A percentile compares a stretch with the other conserved stretches of the same genome.
These are phyloP conservation scores for Belgica antarctica DNA, from an alignment of 2,888 invertebrate species.

Conservation along the genomic window DNA sequence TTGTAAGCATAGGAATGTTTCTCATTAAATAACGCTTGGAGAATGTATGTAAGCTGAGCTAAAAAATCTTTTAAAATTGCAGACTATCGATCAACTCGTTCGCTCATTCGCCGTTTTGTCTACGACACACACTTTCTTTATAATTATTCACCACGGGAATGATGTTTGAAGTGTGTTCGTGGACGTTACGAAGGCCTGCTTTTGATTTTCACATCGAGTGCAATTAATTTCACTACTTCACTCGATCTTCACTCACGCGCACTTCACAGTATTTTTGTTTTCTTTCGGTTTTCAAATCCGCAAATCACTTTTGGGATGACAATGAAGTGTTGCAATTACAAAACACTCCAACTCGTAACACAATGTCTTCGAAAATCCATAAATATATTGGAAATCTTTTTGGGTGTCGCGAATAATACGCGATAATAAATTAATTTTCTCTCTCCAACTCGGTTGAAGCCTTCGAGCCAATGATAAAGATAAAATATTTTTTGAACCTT, in stretches of 20 bases:
- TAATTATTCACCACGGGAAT: too few relatives aligned
- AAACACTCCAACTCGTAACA: not conserved
- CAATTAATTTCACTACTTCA: not conserved
- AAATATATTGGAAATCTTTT: conserved; percentile 8
- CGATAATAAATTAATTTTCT: too few relatives aligned
- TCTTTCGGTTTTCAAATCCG: not conserved
- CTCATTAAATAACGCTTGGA: not conserved
- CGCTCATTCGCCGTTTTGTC: too few relatives aligned
- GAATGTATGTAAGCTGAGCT: not conserved
- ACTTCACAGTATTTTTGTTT: not conserved
- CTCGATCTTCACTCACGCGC: conserved; percentile 9
- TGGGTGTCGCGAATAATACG: too few relatives aligned
- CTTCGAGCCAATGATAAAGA: not conserved
- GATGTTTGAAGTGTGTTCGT: not conserved
- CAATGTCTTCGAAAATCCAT: not conserved
- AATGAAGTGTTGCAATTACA: not conserved
- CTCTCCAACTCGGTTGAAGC: not conserved
- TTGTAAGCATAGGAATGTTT: not conserved
- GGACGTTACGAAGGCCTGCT: not conserved
- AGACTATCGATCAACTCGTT: not conserved
- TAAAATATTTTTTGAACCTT: not conserved
- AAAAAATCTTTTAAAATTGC: not conserved
- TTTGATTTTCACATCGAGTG: not conserved
- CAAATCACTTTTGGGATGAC: too few relatives aligned
- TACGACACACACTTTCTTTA: conserved; percentile 1